Base-by-base conservation (phyloP, 2,888 invertebrate species). In the Orthosia gracilis region DNA sequence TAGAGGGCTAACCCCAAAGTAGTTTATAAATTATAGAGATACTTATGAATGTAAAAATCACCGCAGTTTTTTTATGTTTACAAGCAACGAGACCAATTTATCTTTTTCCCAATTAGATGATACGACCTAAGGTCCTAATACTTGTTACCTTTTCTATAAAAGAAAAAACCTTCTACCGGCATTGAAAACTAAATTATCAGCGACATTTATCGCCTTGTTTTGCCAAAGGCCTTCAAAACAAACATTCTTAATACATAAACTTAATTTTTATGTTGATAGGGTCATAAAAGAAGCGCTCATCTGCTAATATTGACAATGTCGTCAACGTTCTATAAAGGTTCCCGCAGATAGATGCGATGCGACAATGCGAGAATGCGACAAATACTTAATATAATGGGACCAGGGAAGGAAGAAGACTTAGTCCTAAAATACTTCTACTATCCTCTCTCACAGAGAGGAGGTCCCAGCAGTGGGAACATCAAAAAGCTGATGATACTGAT, bases 261-360 rank as follows among this genome's bases (percentile, higher is more conserved):
- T 77, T 80, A 83, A 83, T 85, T 80, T 83, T 83, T 74, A 85
- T 85, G 80, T 61, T 80, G 80, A 80, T 84, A 50, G 64, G 21
- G 52, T 40, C 61, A 50, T 86, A 76, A 86, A 78, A 63, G 59
- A 69, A 55, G 12, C 55, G 57, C 69, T 78, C 80, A 78, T 75
- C 69, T 73, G 80, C 12, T 74, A 49, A 26, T 73, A 80, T 73
- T 54, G 40, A 62, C 31, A 31, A 69, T 40, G 23, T 68, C 58
- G 55, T 61, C 4, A 49, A 58, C 7, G 40, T 45, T 52, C 12
- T 7, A 54, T n/a, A 3, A 58, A n/a, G 58, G 31, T 7, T 18
- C 3, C 58, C 18, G 26, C 31, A 58, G 58, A 58, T n/a, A 40
- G 17, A 4, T 40, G 5, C 17, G n/a, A 31, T 18, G 31, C 31